phyloP scores from a whole-genome alignment of 2,888 invertebrate genomes.

The Chaetoderma sp. region DNA sequence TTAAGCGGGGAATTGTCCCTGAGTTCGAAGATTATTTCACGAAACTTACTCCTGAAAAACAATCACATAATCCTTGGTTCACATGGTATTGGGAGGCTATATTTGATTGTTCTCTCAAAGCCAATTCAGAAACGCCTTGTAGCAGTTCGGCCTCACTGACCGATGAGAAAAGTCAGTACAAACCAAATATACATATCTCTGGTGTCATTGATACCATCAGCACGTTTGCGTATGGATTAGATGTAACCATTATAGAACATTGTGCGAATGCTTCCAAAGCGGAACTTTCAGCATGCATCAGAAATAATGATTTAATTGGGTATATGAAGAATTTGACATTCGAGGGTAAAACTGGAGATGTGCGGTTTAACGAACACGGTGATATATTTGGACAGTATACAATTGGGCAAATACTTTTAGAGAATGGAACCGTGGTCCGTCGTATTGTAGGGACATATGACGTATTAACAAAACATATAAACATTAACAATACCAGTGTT shows the following conservation, averaged over 20 bases:
- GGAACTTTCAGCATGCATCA: not conserved
- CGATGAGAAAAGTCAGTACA: no score
- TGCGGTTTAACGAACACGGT: not conserved
- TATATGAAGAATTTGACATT: not conserved
- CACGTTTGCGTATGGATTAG: slow-evolving; percentile 46
- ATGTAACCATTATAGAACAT: slow-evolving; percentile 35
- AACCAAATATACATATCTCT: slow-evolving; percentile 12
- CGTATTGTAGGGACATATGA: not conserved
- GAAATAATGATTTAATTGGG: not conserved
- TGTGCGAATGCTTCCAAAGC: slow-evolving; percentile 28
- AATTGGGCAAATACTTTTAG: not conserved
- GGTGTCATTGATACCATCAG: slow-evolving; percentile 47
- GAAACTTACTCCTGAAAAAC: slow-evolving; percentile 33
- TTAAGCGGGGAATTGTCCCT: slow-evolving; percentile 20
- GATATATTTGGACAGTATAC: not conserved
- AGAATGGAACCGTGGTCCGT: not conserved
- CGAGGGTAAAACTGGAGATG: not conserved
- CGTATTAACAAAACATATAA: not conserved
- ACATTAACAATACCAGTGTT: not conserved
- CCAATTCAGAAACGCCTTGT: slow-evolving; percentile 2
- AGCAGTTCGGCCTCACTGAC: not conserved
- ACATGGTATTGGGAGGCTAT: slow-evolving; percentile 50
- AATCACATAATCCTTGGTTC: slow-evolving; percentile 50
- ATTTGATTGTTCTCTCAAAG: slow-evolving; percentile 42
- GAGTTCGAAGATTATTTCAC: slow-evolving; percentile 48